Evolutionary conservation across 2,113 vertebrate genomes (phyloP), one percentile per base, ranked within the genome.

Genomic region (Nasalis larvatus): DNA sequence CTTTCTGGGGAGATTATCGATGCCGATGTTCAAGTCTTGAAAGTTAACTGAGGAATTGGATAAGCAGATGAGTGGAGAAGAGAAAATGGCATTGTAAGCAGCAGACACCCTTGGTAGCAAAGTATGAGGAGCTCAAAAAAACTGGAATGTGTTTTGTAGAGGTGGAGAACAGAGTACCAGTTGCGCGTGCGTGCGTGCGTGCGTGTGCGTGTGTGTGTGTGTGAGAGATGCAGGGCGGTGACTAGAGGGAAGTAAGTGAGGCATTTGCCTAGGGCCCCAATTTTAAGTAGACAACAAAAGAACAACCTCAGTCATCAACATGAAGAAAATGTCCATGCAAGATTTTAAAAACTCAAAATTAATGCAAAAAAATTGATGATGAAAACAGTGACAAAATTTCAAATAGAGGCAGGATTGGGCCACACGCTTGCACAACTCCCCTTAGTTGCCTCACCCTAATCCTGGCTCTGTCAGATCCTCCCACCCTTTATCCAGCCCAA

Each of bases 361-460:
- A 25, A 6, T 66, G 32, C 45, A 40, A 60, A 84, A 32, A 95
- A 85, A 40, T 71, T 35, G n/a, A 52, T 10, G 35, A 87, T 42
- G 91, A 68, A 81, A 60, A 42, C 45, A 87, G 52, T 11, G 35
- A 27, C 32, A 78, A 58, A 16, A 16, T 54, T 49, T 77, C 32
- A 68, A 86, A 47, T 68, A 71, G 69, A 32, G 9, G 3, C 49
- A 52, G 77, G 6, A 21, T 54, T 25, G 30, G 17, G 32, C 13
- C 42, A 37, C 1, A 0, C 1, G 9, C 7, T n/a, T 52, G 6
- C 27, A 30, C 0, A 3, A 35, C 47, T 69, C 20, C 30, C 6
- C 37, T 66, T 23, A 9, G 6, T 1, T 14, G 21, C 35, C 20
- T 91, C 5, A 5, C 47, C 47, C 5, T 40, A 3, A 35, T 37